Conservation (phyloP, 2,888 invertebrate genomes). For the Mycogona germanica region DNA sequence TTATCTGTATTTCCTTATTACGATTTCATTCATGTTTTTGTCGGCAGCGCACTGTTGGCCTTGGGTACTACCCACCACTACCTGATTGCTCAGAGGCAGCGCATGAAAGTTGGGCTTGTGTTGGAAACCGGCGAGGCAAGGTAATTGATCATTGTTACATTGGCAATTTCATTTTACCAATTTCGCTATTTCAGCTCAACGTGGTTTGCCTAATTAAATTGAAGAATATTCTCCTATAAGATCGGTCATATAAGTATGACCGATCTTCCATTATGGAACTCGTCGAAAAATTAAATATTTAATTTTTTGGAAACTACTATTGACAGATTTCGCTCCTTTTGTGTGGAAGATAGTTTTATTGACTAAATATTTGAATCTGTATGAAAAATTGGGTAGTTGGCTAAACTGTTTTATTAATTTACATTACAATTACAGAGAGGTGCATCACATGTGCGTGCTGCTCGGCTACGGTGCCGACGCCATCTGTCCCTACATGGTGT, state of each 20-base stretch:
- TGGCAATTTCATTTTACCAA: conserved; percentile 10
- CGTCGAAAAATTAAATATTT: no score
- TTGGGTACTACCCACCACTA: conserved; percentile 92
- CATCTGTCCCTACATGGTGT: conserved; percentile 91
- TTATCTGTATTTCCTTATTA: conserved; percentile 15
- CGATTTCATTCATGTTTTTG: conserved; percentile 13
- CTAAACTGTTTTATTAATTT: background rate
- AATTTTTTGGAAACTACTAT: no score
- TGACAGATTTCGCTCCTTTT: no score
- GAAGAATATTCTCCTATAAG: no score
- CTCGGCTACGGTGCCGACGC: conserved; percentile 97
- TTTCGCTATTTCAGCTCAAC: background rate
- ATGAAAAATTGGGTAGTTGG: no score
- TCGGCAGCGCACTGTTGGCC: conserved; percentile 59
- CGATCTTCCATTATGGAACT: no score
- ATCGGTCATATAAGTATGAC: no score
- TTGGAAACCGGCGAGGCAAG: conserved; percentile 94
- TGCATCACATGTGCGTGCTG: conserved; percentile 91
- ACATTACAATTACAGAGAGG: conserved; percentile 39
- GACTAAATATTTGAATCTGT: no score
- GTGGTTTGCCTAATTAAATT: no score
- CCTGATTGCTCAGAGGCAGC: conserved; percentile 81
- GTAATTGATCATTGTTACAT: conserved; percentile 33
- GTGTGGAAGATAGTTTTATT: no score
- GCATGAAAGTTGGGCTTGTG: conserved; percentile 92